Percentiles rank a stretch among this genome's conserved stretches.
Conservation (phyloP, 37 sponge, comb jelly and placozoan species). For the Tethya wilhelma region DNA sequence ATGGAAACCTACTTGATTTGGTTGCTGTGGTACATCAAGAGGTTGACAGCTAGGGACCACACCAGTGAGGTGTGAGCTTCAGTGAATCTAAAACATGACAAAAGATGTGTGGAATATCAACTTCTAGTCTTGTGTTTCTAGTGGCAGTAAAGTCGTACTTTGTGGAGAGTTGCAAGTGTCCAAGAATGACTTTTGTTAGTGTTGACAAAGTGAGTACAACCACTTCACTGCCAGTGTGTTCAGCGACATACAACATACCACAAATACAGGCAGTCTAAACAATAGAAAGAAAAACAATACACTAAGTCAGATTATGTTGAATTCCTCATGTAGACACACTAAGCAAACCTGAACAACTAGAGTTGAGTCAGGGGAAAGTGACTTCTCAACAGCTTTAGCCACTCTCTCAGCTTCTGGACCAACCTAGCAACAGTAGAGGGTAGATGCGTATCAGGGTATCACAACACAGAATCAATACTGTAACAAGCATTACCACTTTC, state of each 20-base stretch:
- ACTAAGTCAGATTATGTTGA: too few species aligned
- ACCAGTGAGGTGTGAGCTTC: conserved; percentile 19
- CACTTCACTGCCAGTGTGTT: conserved; percentile 37
- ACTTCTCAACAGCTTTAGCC: conserved; percentile 51
- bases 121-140: too few species aligned
- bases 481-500: conserved; percentile 47
- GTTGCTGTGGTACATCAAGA: conserved; percentile 24
- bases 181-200: conserved; percentile 28
- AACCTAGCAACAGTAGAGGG: conserved; percentile 13
- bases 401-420: conserved; percentile 42
- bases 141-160: conserved; percentile 20
- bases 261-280: conserved; percentile 60
- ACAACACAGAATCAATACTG: neutral
- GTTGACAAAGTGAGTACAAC: conserved; percentile 5
- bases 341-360: conserved; percentile 48
- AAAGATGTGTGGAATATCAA: neutral
- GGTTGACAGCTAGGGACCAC: conserved; percentile 39
- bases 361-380: conserved; percentile 29
- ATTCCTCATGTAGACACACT: too few species aligned
- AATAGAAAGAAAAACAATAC: neutral
- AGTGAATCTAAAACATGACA: conserved; percentile 24
- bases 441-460: neutral
- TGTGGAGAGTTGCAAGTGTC: conserved; percentile 4
- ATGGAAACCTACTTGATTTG: conserved; percentile 21
- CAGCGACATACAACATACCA: conserved; percentile 65